A percentile compares a stretch with the other conserved stretches of the same genome.
phyloP scores from a whole-genome alignment of 2,113 vertebrate species.

The Oryzias melastigma region DNA sequence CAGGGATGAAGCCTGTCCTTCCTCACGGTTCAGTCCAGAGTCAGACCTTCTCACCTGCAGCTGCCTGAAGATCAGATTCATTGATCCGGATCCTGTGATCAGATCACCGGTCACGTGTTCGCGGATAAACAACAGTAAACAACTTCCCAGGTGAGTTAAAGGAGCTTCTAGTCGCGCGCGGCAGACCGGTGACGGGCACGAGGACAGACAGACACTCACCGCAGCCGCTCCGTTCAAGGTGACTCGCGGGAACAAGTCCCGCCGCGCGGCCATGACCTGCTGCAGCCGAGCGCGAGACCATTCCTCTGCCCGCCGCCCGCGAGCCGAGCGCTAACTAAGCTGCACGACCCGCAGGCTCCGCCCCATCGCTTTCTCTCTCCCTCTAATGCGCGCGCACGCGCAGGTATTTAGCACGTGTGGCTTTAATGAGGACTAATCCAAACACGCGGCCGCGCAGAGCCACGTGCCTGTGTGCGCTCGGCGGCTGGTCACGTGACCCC shows the following conservation, averaged over 20 bases:
- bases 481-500: not conserved
- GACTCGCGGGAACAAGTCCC: slow-evolving; percentile 55
- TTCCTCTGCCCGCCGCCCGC: slow-evolving; percentile 33
- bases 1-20: too few relatives aligned
- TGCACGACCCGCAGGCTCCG: slow-evolving; percentile 28
- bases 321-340: slow-evolving; percentile 6
- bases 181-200: not conserved
- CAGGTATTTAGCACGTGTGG: slow-evolving; percentile 33
- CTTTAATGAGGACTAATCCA: slow-evolving; percentile 4
- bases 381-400: not conserved
- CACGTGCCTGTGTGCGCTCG: not conserved
- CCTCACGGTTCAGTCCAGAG: too few relatives aligned
- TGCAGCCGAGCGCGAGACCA: slow-evolving; percentile 54
- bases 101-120: too few relatives aligned
- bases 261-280: slow-evolving; percentile 59
- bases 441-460: slow-evolving; percentile 7
- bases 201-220: slow-evolving; percentile 39
- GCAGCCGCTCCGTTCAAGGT: slow-evolving; percentile 50
- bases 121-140: too few relatives aligned
- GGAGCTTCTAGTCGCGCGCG: too few relatives aligned
- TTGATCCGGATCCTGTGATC: too few relatives aligned
- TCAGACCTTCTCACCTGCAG: too few relatives aligned
- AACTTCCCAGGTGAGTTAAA: too few relatives aligned
- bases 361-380: slow-evolving; percentile 14
- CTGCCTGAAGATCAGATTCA: too few relatives aligned